Evolutionary conservation across 2,888 invertebrate species (phyloP).

Genomic region (Sinopyrophorus schimmeli): DNA sequence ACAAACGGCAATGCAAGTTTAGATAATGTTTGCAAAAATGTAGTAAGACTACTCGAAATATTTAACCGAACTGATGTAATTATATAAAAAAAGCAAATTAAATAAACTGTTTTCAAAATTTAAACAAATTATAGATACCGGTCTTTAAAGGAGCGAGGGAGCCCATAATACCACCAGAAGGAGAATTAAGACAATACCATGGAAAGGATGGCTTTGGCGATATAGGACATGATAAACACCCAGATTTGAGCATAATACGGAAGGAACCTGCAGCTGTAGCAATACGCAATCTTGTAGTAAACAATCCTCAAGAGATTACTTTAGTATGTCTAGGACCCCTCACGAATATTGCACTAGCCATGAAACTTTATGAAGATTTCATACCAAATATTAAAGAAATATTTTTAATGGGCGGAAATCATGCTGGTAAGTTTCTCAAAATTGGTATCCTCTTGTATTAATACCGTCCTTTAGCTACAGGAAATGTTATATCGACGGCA

Average conservation of each 20-base stretch:
- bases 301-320: constrained; percentile 61
- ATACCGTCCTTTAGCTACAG: constrained; percentile 54
- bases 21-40: constrained; percentile 69
- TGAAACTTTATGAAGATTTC: constrained; percentile 70
- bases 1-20: constrained; percentile 72
- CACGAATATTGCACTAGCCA: constrained; percentile 78
- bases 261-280: constrained; percentile 59
- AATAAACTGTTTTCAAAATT: not conserved
- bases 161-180: constrained; percentile 53
- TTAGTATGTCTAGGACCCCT: constrained; percentile 72
- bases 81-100: no score
- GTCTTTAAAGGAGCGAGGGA: constrained; percentile 67
- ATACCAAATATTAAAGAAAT: constrained; percentile 66
- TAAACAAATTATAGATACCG: constrained; percentile 61
- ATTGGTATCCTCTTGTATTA: not conserved
- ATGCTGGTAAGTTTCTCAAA: constrained; percentile 59
- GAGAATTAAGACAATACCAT: constrained; percentile 56
- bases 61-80: constrained; percentile 65
- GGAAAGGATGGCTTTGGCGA: constrained; percentile 78
- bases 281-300: constrained; percentile 62
- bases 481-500: constrained; percentile 63
- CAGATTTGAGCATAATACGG: constrained; percentile 39
- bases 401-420: constrained; percentile 80
- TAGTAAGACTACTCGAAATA: constrained; percentile 65
- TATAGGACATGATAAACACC: constrained; percentile 43